These are phyloP conservation scores for Apodemia duryi DNA, from an alignment of 2,888 invertebrate genomes.

Conservation along the genomic window DNA sequence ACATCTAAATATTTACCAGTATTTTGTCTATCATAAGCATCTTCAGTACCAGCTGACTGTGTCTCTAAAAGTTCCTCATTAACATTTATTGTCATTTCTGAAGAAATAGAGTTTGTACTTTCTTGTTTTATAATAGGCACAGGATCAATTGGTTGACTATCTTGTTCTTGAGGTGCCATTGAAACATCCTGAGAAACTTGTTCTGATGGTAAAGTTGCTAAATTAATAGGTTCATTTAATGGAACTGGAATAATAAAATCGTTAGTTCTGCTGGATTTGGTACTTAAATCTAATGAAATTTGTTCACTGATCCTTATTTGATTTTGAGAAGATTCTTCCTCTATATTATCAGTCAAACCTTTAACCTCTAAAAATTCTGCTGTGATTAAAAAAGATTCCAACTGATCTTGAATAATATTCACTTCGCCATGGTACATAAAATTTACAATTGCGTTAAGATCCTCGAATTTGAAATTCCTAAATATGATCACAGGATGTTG, in stretches of 20 bases:
- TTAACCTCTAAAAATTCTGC: constrained; percentile 88
- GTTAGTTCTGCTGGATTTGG: constrained; percentile 51
- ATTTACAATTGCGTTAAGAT: constrained; percentile 87
- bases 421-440: constrained; percentile 93
- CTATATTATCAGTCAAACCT: constrained; percentile 83
- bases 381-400: constrained; percentile 87
- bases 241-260: constrained; percentile 52
- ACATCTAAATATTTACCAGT: constrained; percentile 38
- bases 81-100: constrained; percentile 20
- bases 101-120: constrained; percentile 29
- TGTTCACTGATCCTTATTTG: constrained; percentile 54
- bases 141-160: constrained; percentile 47
- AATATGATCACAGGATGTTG: constrained; percentile 90
- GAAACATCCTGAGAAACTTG: constrained; percentile 53
- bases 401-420: constrained; percentile 87
- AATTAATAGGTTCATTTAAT: constrained; percentile 67
- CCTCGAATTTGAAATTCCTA: constrained; percentile 87
- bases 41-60: constrained; percentile 61
- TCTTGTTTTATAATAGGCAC: constrained; percentile 46
- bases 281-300: constrained; percentile 65
- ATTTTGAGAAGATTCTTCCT: constrained; percentile 61
- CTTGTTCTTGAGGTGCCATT: constrained; percentile 42
- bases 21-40: constrained; percentile 64
- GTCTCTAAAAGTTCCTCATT: constrained; percentile 70
- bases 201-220: constrained; percentile 61